phyloP scores from a whole-genome alignment of 2,113 vertebrate species.

The Picathartes gymnocephalus region DNA sequence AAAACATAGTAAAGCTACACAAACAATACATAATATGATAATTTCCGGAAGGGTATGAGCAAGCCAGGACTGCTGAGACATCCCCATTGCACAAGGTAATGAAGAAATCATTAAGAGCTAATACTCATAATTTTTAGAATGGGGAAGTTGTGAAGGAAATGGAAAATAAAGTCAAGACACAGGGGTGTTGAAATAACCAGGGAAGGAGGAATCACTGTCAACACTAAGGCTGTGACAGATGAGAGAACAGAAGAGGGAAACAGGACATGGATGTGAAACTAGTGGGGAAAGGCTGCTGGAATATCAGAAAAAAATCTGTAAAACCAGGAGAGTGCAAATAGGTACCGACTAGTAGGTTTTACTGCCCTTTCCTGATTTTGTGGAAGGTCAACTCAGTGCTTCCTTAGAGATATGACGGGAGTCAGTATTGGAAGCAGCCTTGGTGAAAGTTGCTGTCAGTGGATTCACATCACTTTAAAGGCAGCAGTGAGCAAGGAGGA shows the following conservation, averaged over 20 bases:
- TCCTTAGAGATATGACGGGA: not conserved
- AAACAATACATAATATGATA: not conserved
- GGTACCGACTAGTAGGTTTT: rapidly evolving
- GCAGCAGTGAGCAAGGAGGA: not conserved
- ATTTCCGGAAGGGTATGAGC: not conserved
- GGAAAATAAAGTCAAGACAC: not conserved
- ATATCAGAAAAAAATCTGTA: not conserved
- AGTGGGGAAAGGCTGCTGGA: not conserved
- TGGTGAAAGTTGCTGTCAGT: not conserved
- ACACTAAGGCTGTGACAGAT: not conserved
- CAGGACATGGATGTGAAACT: not conserved
- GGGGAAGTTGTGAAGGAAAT: not conserved
- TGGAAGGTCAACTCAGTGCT: not conserved
- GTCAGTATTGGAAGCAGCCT: not conserved
- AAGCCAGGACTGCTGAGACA: not conserved
- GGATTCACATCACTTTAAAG: not conserved
- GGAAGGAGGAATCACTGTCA: not conserved
- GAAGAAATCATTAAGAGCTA: not conserved
- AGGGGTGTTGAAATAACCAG: not conserved
- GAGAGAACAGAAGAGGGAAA: not conserved
- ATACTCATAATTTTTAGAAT: not conserved
- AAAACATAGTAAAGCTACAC: not conserved
- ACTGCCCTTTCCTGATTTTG: not conserved
- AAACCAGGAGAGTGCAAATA: not conserved
- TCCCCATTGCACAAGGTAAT: not conserved